phyloP scores from a whole-genome alignment of 2,888 invertebrate genomes.

The Chydorus sphaericus region DNA sequence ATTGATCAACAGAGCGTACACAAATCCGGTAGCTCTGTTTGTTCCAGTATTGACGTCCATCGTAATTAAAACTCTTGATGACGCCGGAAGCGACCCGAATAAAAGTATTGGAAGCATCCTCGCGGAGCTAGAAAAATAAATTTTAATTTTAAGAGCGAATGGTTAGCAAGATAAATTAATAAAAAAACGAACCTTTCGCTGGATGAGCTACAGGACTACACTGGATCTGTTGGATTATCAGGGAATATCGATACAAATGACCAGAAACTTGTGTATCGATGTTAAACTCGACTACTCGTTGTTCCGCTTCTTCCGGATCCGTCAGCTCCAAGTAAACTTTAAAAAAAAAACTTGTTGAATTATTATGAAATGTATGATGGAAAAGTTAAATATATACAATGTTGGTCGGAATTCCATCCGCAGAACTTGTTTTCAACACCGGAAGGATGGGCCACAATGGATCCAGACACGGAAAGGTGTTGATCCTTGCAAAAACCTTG shows the following conservation, averaged over 20 bases:
- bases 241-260: conserved; percentile 21
- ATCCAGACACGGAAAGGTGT: conserved; percentile 21
- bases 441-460: background rate
- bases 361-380: background rate
- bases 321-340: conserved; percentile 22
- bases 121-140: conserved; percentile 21
- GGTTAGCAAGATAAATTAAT: too few species aligned
- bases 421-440: conserved; percentile 21
- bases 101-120: conserved; percentile 25
- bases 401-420: conserved; percentile 21
- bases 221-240: conserved; percentile 23
- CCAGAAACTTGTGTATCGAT: conserved; percentile 20
- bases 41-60: conserved; percentile 22
- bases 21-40: conserved; percentile 23
- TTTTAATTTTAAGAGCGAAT: too few species aligned
- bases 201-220: conserved; percentile 16
- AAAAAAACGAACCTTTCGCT: conserved; percentile 10
- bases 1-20: conserved; percentile 21
- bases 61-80: conserved; percentile 24
- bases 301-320: conserved; percentile 15
- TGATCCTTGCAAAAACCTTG: conserved; percentile 23
- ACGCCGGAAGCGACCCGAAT: conserved; percentile 21
- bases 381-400: conserved; percentile 17
- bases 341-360: background rate
- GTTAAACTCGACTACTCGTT: conserved; percentile 20